phyloP scores from a whole-genome alignment of 1,140 invertebrate genomes.

The Lamellibrachia luymesi region DNA sequence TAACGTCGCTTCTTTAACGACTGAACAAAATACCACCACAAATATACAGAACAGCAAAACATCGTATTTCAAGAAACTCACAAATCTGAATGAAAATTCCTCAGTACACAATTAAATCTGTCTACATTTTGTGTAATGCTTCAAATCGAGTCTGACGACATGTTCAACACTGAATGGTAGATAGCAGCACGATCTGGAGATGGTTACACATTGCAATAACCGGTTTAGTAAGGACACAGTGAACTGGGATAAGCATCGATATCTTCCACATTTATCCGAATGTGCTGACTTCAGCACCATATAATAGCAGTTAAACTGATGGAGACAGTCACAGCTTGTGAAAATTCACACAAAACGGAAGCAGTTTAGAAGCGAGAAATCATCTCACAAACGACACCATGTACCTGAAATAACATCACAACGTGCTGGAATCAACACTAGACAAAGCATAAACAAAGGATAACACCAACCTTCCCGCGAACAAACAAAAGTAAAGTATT shows the following conservation, averaged over 20 bases:
- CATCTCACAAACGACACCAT: not conserved
- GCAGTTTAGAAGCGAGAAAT: not conserved
- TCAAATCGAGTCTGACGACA: not conserved
- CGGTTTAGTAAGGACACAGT: not conserved
- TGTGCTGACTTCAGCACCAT: not conserved
- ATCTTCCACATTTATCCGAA: not conserved
- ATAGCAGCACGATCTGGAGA: not conserved
- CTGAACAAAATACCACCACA: not conserved
- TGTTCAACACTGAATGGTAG: not conserved
- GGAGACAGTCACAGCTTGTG: not conserved
- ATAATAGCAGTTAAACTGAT: not conserved
- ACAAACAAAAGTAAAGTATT: too few relatives aligned
- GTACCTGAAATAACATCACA: not conserved
- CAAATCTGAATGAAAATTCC: not conserved
- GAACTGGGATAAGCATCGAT: not conserved
- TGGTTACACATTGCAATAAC: not conserved
- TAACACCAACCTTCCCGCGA: too few relatives aligned
- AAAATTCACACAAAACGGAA: too few relatives aligned
- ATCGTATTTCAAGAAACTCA: not conserved
- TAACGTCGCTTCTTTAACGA: not conserved
- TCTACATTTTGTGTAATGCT: not conserved
- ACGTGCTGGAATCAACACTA: not conserved
- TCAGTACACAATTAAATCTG: not conserved
- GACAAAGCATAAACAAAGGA: too few relatives aligned
- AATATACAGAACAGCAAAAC: not conserved